Evolutionary conservation across 1,140 invertebrate genomes (phyloP), one percentile per base, ranked within the genome.

Genomic region (Megathymus violae): DNA sequence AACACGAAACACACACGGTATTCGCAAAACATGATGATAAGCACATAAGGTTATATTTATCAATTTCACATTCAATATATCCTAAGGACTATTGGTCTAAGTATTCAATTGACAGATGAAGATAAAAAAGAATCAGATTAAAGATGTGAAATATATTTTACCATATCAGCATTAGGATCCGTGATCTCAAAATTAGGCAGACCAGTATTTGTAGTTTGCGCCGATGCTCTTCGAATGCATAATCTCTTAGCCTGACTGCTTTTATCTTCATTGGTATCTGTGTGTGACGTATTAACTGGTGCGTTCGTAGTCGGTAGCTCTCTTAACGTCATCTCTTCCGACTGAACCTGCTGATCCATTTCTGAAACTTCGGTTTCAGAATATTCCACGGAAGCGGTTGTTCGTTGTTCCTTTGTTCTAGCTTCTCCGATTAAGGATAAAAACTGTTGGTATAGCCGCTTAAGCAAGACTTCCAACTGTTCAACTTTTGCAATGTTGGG

Each of bases 191-290:
- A 1, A 54, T 43, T 31, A 5, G 64, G 56, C 25, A 78, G 63
- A 4, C 67, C 58, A 10, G 58, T 65, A 52, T 79, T 80, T 13
- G 82, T 85, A 0, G 80, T 81, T 19, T 85, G 78, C 1, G 82
- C 78, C 0, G 82, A 85, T 6, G 73, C 78, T 62, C 80, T 68
- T 13, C 80, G 68, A 6, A 82, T 76, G 14, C 67, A 67, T 0
- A 78, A 11, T 5, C 44, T 58, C 15, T 70, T 74, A 4, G 62
- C 50, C 22, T 58, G 50, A 16, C 52, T 38, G 10, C 11, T 25
- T 52, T 60, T 38, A 25, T 65, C 63, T 1, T 50, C 34, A n/a
- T 60, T 27, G 11, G 36, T 15, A n/a, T 71, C 61, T 6, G 15
- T 41, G 13, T 46, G 56, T 17, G 64, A 44, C 0, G 56, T 47